Evolutionary conservation across 2,113 vertebrate species (phyloP).

Genomic region (Rattus rattus): DNA sequence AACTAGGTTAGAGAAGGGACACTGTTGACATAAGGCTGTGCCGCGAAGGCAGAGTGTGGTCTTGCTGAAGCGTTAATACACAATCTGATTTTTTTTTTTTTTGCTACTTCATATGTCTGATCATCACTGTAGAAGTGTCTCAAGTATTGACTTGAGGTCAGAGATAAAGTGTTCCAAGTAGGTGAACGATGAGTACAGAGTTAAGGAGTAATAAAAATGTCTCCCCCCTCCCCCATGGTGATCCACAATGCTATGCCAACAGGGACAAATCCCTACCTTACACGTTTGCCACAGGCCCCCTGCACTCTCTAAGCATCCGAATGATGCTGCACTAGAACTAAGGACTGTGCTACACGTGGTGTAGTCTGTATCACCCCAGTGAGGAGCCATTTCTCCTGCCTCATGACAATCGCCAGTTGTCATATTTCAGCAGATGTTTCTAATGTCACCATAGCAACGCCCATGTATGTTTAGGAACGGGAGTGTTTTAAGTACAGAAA

Average conservation of each 20-base stretch:
- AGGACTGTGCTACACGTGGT: background rate
- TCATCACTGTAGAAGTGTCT: background rate
- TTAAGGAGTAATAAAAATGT: background rate
- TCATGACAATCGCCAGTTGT: constrained; percentile 4
- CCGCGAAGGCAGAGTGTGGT: background rate
- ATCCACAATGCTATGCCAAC: background rate
- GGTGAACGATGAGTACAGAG: background rate
- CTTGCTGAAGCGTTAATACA: background rate
- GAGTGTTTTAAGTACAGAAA: constrained; percentile 1
- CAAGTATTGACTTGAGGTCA: background rate
- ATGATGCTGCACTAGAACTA: background rate
- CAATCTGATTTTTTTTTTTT: background rate
- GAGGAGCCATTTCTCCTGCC: constrained; percentile 47
- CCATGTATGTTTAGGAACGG: background rate
- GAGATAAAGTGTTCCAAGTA: background rate
- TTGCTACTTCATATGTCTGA: background rate
- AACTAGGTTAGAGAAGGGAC: background rate
- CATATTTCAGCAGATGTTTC: constrained; percentile 19
- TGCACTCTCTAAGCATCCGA: background rate
- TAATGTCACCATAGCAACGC: background rate
- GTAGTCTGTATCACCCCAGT: background rate
- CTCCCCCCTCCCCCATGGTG: background rate
- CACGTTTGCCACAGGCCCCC: background rate
- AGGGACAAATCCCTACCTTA: background rate
- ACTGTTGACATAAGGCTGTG: background rate